A percentile compares a stretch with the other conserved stretches of the same genome.
These are phyloP conservation scores for Zelleria hepariella DNA, from an alignment of 2,888 invertebrate species.

Conservation along the genomic window DNA sequence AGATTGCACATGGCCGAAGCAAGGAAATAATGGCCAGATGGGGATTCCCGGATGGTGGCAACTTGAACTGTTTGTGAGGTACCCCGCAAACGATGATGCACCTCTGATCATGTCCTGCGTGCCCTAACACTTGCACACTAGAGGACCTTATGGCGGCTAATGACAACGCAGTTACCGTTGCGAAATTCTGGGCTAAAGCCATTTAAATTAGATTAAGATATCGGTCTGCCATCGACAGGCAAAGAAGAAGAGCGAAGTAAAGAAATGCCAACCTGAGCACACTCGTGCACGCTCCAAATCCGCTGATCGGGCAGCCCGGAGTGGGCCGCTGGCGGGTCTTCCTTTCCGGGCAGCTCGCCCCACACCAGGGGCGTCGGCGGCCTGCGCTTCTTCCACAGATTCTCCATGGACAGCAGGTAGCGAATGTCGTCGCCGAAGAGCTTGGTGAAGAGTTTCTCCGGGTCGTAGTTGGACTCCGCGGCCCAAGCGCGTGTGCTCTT, in stretches of 20 bases:
- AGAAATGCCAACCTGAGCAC: constrained; percentile 55
- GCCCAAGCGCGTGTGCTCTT: constrained; percentile 93
- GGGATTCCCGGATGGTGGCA: no score
- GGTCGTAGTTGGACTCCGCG: constrained; percentile 83
- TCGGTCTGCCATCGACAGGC: background rate
- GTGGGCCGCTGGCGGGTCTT: constrained; percentile 50
- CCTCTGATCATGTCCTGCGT: no score
- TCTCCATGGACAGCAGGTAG: constrained; percentile 94
- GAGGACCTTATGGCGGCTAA: no score
- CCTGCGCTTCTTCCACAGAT: constrained; percentile 93
- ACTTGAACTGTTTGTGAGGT: no score
- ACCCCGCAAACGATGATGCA: no score
- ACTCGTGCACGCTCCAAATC: constrained; percentile 85
- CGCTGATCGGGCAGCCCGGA: constrained; percentile 79
- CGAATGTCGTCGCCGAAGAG: constrained; percentile 95
- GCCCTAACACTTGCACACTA: no score
- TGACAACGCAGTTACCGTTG: no score
- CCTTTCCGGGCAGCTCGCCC: constrained; percentile 75
- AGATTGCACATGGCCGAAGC: no score
- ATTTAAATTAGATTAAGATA: no score
- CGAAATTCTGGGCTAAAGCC: no score
- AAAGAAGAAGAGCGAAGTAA: no score
- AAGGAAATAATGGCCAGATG: no score
- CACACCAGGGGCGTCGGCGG: constrained; percentile 87
- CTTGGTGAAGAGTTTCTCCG: constrained; percentile 90